Evolutionary conservation across 1,140 invertebrate species (phyloP), one percentile per base, ranked within the genome.

Genomic region (Amyelois transitella): DNA sequence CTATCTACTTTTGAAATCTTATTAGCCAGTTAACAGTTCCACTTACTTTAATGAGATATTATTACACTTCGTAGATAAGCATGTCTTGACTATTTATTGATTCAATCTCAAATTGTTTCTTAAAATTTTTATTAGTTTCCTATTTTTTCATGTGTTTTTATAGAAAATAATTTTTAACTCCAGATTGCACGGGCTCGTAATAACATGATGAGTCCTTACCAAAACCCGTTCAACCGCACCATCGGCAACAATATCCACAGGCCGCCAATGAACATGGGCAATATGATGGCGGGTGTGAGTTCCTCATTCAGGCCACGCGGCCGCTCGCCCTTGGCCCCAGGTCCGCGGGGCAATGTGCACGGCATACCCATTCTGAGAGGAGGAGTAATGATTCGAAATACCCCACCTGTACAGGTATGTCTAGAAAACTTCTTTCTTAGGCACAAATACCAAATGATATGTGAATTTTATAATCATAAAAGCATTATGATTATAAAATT

Each of bases 161-260:
- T 20, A 21, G 12, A 55, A 22, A 49, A 24, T 43, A 51, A 43
- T 56, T 45, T 57, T 57, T 22, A 52, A 58, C 89, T 89, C 43
- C 76, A 91, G 88, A 90, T 91, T 61, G 79, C 89, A 52, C 79
- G 89, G 57, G 68, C 87, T 22, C 89, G 81, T 14, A 80, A 82
- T 60, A 73, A 60, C 50, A 67, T 81, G 65, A 63, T 82, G 70
- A 64, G 66, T 51, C 64, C 77, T n/a, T 85, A 82, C 25, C 77
- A 75, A 58, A 73, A 60, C 14, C 59, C 69, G 2, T 82, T 83
- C 47, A 68, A 72, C 45, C 75, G 75, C 18, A 43, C 62, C 50
- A 67, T 69, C 32, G 28, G 74, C n/a, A 63, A 61, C 17, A 69
- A 50, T 32, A 71, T 55, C 55, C 49, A 69, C 0, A 54, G 62